These are phyloP conservation scores for Heliocidaris tuberculata DNA, from an alignment of 35 echinoderm and acorn worm species.

Conservation along the genomic window DNA sequence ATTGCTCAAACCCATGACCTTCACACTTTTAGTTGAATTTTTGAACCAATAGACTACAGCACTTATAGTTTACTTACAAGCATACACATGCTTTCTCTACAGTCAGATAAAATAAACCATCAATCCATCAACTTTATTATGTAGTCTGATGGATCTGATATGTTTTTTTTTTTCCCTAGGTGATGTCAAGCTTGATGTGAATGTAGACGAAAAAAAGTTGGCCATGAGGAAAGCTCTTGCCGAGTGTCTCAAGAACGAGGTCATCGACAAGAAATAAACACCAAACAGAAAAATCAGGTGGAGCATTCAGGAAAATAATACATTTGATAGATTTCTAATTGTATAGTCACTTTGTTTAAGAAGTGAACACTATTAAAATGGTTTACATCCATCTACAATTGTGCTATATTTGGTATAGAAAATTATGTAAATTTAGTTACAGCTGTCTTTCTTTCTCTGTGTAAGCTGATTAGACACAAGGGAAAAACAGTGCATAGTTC, in stretches of 20 bases:
- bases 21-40: too few relatives aligned
- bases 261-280: conserved; percentile 80
- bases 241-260: conserved; percentile 83
- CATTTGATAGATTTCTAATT: neutral
- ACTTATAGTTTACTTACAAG: too few relatives aligned
- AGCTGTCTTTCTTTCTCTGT: neutral
- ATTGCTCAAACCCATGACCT: too few relatives aligned
- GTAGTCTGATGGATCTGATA: too few relatives aligned
- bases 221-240: conserved; percentile 88
- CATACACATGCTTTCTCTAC: too few relatives aligned
- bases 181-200: conserved; percentile 59
- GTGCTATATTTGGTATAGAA: neutral
- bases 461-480: neutral
- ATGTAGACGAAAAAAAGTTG: conserved; percentile 76
- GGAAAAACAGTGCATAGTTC: neutral
- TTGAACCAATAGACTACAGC: too few relatives aligned
- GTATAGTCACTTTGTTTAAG: neutral
- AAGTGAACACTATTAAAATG: neutral
- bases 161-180: conserved; percentile 41
- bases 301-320: neutral
- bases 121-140: too few relatives aligned
- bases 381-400: neutral
- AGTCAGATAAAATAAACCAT: too few relatives aligned
- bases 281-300: neutral
- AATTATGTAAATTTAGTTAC: neutral